A percentile compares a stretch with the other conserved stretches of the same genome.
These are phyloP conservation scores for Isichthys henryi DNA, from an alignment of 2,113 vertebrate species.

Conservation along the genomic window DNA sequence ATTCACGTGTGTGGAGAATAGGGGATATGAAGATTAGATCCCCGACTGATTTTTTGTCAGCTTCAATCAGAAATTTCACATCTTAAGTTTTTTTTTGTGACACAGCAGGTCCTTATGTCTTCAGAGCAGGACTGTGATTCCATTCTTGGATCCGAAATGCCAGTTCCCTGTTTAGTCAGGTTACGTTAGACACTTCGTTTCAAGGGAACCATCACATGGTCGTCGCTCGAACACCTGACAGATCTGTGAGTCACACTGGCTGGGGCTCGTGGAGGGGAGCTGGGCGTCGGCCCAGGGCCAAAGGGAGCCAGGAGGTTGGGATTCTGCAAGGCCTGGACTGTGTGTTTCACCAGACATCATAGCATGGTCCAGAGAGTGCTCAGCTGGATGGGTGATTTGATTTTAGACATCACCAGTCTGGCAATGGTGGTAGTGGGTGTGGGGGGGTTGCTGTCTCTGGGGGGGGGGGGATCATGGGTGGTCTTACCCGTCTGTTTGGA, in stretches of 20 bases:
- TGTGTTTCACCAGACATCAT: background rate
- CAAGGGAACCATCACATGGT: background rate
- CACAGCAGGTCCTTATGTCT: background rate
- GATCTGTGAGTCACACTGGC: background rate
- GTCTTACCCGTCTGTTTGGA: background rate
- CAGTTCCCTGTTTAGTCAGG: background rate
- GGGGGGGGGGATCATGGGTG: background rate
- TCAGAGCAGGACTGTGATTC: background rate
- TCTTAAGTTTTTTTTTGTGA: background rate
- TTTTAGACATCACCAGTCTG: background rate
- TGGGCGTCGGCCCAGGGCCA: background rate
- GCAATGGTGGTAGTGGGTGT: background rate
- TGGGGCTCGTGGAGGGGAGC: background rate
- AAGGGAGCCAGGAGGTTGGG: background rate
- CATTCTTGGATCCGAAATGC: background rate
- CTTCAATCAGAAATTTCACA: background rate
- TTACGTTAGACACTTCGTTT: background rate
- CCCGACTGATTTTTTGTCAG: background rate
- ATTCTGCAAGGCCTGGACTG: background rate
- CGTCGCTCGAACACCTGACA: background rate
- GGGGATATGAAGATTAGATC: background rate
- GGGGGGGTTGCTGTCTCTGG: background rate
- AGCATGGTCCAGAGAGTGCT: background rate
- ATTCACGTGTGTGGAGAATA: background rate
- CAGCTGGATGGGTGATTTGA: background rate